Conservation (phyloP, 2,888 invertebrate genomes). For the Escarpia spicata region DNA sequence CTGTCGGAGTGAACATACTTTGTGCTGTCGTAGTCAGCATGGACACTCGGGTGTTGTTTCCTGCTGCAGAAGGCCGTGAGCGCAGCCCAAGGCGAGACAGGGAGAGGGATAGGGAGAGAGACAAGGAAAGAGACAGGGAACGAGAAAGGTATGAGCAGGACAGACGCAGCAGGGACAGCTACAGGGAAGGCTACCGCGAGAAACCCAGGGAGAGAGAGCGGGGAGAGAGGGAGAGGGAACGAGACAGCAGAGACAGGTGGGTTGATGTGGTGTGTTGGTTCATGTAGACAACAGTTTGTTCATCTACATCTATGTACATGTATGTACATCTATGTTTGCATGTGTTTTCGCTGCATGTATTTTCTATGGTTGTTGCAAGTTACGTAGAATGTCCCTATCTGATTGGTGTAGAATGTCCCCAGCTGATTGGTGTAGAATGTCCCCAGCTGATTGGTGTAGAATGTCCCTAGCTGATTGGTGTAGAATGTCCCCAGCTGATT, state of each 20-base stretch:
- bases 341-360: background rate
- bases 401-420: too few species aligned
- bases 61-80: background rate
- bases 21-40: too few species aligned
- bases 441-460: too few species aligned
- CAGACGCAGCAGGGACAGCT: background rate
- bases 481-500: too few species aligned
- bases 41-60: background rate
- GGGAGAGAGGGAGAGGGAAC: constrained; percentile 24
- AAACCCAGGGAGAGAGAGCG: constrained; percentile 20
- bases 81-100: background rate
- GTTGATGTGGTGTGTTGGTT: background rate
- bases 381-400: too few species aligned
- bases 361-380: too few species aligned
- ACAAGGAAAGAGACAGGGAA: constrained; percentile 22
- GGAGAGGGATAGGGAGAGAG: constrained; percentile 7
- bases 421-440: too few species aligned
- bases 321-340: background rate
- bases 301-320: background rate
- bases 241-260: constrained; percentile 21
- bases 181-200: constrained; percentile 18
- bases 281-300: background rate
- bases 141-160: constrained; percentile 21
- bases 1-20: too few species aligned
- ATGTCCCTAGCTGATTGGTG: too few species aligned